Base-by-base conservation (phyloP, 2,113 vertebrate genomes). In the Mirza zaza region DNA sequence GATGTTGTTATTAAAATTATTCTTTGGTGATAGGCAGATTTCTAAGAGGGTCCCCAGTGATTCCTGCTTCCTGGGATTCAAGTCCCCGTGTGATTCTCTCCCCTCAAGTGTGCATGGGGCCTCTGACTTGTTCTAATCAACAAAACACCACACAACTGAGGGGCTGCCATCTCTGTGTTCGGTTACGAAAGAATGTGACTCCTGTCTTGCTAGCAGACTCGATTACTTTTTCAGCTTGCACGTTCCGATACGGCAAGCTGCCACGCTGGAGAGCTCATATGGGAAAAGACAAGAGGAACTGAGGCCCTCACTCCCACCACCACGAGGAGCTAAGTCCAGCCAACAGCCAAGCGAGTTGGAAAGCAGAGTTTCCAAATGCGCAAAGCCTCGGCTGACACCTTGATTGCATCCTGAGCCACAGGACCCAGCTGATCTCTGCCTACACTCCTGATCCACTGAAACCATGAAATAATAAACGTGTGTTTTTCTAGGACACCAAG, bases 371-470 rank as follows among this genome's bases (percentile, higher is more conserved):
- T n/a, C 57, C 77, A 93, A 45, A 91, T 18, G 14, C 32, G 14
- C 0, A 2, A 55, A 87, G 55, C 11, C 20, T 29, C 42, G 2
- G 13, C 0, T 2, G 0, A 70, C 32, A 18, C 8, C 17, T 8
- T 27, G 77, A 48, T 0, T 12, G 23, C 15, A 67, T 14, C 18
- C n/a, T 85, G 25, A 32, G 6, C 36, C 25, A 6, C 42, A 14
- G 32, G 21, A 90, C 18, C 42, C 32, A 50, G 5, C 8, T 57
- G 76, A 39, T 14, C 27, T 84, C 81, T 45, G 36, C 61, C 81
- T 45, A 21, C 71, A 86, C 71, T 21, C 67, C 20, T 36, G 13
- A 34, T 55, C 77, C 63, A 29, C 5, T 2, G 27, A 34, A 71
- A 73, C 32, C 17, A 3, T 55, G 34, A 10, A 1, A 17, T 61